Conservation (phyloP, 2,888 invertebrate species). For the Acanthosepion esculentum region DNA sequence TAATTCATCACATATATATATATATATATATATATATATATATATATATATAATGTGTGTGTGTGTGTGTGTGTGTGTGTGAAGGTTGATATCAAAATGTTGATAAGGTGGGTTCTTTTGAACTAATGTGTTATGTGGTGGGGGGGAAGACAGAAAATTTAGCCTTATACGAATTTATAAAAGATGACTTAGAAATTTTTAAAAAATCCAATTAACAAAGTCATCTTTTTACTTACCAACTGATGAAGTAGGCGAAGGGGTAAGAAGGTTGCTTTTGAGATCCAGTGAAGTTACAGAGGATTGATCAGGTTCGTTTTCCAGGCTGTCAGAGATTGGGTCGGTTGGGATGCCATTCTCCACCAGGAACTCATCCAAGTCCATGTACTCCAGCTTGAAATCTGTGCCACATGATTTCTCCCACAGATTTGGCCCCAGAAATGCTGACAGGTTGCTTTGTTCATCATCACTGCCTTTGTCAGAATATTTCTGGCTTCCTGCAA, state of each 20-base stretch:
- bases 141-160: too few species aligned
- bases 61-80: too few species aligned
- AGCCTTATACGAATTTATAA: too few species aligned
- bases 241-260: not conserved
- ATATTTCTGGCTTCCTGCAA: not conserved
- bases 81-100: too few species aligned
- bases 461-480: slow-evolving; percentile 54
- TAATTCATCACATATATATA: too few species aligned
- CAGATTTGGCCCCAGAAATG: slow-evolving; percentile 94
- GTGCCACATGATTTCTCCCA: slow-evolving; percentile 92
- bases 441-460: slow-evolving; percentile 80
- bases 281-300: not conserved
- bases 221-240: not conserved
- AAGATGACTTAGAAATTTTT: too few species aligned
- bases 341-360: slow-evolving; percentile 83
- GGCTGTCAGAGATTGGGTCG: slow-evolving; percentile 49
- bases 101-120: too few species aligned
- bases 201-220: too few species aligned
- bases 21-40: too few species aligned
- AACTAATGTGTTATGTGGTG: too few species aligned
- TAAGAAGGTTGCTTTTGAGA: not conserved
- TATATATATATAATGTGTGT: too few species aligned
- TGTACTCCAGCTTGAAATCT: slow-evolving; percentile 88
- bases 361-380: slow-evolving; percentile 96
- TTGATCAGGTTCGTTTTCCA: not conserved